phyloP scores from a whole-genome alignment of 1,140 invertebrate genomes.

The Glossosoma conforme region DNA sequence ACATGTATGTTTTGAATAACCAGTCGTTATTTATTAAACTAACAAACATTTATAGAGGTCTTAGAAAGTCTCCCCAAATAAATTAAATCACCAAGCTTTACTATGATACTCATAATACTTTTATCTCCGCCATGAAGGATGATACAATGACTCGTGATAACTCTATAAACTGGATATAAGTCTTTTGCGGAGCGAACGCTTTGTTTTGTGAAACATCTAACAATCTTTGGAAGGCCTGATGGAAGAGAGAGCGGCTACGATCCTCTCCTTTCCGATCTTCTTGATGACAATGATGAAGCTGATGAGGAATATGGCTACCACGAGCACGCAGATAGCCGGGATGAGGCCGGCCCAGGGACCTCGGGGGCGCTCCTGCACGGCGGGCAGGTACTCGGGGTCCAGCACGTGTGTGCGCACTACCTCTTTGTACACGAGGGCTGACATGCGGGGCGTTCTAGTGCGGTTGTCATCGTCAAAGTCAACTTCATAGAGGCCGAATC shows the following conservation, averaged over 20 bases:
- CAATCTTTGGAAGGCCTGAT: constrained; percentile 23
- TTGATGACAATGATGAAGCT: constrained; percentile 30
- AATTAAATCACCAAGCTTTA: too few relatives aligned
- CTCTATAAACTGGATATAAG: too few relatives aligned
- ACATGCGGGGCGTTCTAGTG: constrained; percentile 60
- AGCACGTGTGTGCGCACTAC: constrained; percentile 47
- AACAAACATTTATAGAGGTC: too few relatives aligned
- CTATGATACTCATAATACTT: too few relatives aligned
- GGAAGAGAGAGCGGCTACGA: constrained; percentile 16
- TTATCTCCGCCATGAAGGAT: too few relatives aligned
- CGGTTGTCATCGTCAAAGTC: constrained; percentile 59
- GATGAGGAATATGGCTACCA: constrained; percentile 27
- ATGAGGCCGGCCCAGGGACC: constrained; percentile 25
- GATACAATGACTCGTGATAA: too few relatives aligned
- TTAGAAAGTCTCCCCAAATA: too few relatives aligned
- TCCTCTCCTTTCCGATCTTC: constrained; percentile 27
- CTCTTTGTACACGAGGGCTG: constrained; percentile 52
- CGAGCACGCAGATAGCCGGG: constrained; percentile 18
- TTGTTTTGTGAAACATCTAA: too few relatives aligned
- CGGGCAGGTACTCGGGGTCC: constrained; percentile 40
- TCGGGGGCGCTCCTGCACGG: constrained; percentile 20
- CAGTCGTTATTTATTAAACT: too few relatives aligned
- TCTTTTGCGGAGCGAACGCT: too few relatives aligned
- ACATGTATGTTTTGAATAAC: too few relatives aligned
- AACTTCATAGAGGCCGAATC: constrained; percentile 65